phyloP scores from a whole-genome alignment of 2,797 vertebrate species.

The Protonibea diacanthus region DNA sequence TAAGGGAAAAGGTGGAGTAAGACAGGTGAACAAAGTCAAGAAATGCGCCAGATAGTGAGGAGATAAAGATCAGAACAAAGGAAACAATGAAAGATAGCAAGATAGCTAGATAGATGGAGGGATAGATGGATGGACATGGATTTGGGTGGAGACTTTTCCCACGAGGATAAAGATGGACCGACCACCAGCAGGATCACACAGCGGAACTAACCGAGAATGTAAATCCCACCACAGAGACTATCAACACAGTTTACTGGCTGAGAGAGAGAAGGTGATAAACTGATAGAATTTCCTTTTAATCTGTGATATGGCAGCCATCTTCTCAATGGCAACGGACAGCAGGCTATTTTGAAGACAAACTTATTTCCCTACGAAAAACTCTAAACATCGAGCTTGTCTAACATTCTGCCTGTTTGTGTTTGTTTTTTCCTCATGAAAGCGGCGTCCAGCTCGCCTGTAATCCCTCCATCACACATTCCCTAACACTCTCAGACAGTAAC shows the following conservation, averaged over 20 bases:
- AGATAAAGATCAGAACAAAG: slow-evolving; percentile 35
- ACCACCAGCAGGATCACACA: slow-evolving; percentile 50
- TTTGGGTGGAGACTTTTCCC: slow-evolving; percentile 46
- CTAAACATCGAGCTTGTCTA: slow-evolving; percentile 25
- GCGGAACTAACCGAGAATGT: slow-evolving; percentile 61
- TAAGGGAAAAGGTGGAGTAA: slow-evolving; percentile 59
- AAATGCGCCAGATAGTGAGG: slow-evolving; percentile 5
- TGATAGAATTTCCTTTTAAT: slow-evolving; percentile 5
- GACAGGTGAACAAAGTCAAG: slow-evolving; percentile 56
- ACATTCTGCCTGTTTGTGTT: slow-evolving; percentile 54
- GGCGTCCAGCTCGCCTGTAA: slow-evolving; percentile 42
- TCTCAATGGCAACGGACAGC: slow-evolving; percentile 10
- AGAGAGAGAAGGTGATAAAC: slow-evolving; percentile 23
- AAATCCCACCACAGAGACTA: slow-evolving; percentile 50
- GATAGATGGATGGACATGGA: slow-evolving; percentile 18
- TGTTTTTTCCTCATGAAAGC: slow-evolving; percentile 56
- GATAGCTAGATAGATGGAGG: slow-evolving; percentile 7
- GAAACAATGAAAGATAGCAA: not conserved
- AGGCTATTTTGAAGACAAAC: slow-evolving; percentile 19
- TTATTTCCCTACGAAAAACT: not conserved
- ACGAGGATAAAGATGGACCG: slow-evolving; percentile 45
- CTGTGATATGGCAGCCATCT: not conserved
- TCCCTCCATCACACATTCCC: slow-evolving; percentile 64
- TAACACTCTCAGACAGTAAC: slow-evolving; percentile 51
- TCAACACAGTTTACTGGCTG: slow-evolving; percentile 42